Conservation (phyloP, 2,888 invertebrate genomes). For the Lithophane leautieri region DNA sequence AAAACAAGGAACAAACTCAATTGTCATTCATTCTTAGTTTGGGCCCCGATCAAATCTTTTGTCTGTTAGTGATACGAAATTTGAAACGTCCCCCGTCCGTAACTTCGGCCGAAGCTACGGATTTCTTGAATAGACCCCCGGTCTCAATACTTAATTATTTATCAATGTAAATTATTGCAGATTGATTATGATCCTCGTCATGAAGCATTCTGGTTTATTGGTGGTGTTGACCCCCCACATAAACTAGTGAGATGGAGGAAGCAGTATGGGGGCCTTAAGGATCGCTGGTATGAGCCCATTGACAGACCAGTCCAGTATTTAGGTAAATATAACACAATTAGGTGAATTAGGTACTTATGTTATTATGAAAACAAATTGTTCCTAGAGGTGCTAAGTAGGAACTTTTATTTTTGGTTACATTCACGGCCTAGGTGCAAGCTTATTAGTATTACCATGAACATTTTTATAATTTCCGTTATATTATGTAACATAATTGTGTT, state of each 20-base stretch:
- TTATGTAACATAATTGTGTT: neutral
- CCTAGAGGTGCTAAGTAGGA: neutral
- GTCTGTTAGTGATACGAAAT: too few relatives aligned
- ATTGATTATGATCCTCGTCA: conserved; percentile 94
- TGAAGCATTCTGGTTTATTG: conserved; percentile 96
- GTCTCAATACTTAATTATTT: neutral
- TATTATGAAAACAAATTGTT: neutral
- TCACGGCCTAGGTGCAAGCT: neutral
- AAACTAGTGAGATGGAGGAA: conserved; percentile 82
- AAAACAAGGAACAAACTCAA: too few relatives aligned
- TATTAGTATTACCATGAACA: neutral
- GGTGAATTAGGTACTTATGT: neutral
- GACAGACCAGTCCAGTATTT: conserved; percentile 93
- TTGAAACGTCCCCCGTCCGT: too few relatives aligned
- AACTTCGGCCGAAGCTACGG: too few relatives aligned
- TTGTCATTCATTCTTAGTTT: too few relatives aligned
- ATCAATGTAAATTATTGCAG: conserved; percentile 77
- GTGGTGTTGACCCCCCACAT: conserved; percentile 92
- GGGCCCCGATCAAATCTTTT: too few relatives aligned
- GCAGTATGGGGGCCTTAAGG: conserved; percentile 81
- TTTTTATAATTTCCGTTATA: neutral
- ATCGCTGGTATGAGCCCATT: conserved; percentile 88
- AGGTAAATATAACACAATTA: conserved; percentile 80
- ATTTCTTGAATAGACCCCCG: too few relatives aligned
- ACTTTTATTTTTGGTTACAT: neutral